Evolutionary conservation across 2,888 invertebrate species (phyloP).

Genomic region (Hetaerina titia): DNA sequence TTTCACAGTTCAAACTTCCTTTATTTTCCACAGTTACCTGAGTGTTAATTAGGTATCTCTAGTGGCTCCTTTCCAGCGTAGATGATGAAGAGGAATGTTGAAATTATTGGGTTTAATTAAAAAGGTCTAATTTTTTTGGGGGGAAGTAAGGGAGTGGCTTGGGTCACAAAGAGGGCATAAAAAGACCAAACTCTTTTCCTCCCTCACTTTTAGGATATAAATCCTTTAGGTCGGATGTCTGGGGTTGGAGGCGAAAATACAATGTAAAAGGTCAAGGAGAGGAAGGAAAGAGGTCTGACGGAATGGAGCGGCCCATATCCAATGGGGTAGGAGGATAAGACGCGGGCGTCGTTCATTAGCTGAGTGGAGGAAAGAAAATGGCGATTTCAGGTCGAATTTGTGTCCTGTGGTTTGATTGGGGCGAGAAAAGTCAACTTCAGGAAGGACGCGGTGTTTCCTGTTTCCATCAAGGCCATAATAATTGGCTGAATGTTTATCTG

Average conservation of each 20-base stretch:
- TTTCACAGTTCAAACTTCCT: not conserved
- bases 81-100: not conserved
- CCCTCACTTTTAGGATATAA: not conserved
- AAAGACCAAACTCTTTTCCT: not conserved
- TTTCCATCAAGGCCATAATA: too few species aligned
- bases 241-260: not conserved
- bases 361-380: not conserved
- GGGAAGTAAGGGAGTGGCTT: not conserved
- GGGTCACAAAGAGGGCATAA: not conserved
- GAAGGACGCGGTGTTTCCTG: too few species aligned
- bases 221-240: constrained; percentile 4
- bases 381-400: not conserved
- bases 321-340: not conserved
- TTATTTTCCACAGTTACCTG: not conserved
- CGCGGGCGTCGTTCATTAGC: not conserved
- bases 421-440: too few species aligned
- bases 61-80: not conserved
- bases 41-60: not conserved
- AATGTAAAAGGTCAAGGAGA: constrained; percentile 1
- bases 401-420: too few species aligned
- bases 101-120: not conserved
- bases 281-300: not conserved
- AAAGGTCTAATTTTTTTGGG: not conserved
- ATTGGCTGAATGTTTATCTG: too few species aligned
- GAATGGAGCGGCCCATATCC: not conserved